Evolutionary conservation across 2,113 vertebrate genomes (phyloP).

Genomic region (Leptobrachium ailaonicum): DNA sequence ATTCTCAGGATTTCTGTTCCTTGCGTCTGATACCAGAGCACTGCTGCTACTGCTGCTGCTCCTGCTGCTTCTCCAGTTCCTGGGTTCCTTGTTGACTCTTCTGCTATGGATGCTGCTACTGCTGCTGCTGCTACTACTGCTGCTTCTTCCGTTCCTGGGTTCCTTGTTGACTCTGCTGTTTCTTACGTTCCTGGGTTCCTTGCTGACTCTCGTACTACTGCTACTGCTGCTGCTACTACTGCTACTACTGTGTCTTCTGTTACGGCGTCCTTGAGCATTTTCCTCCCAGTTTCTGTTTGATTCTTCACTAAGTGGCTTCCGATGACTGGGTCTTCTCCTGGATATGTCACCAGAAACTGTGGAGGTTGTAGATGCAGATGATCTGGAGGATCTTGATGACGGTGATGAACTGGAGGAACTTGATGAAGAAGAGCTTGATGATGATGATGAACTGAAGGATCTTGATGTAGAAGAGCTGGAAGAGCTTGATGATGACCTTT

Average conservation of each 20-base stretch:
- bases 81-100: accelerated
- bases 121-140: not conserved
- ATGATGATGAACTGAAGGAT: not conserved
- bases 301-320: not conserved
- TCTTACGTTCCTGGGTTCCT: not conserved
- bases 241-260: accelerated
- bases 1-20: too few species aligned
- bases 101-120: accelerated
- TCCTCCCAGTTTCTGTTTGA: not conserved
- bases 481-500: not conserved
- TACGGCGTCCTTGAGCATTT: accelerated
- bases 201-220: constrained; percentile 14
- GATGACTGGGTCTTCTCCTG: not conserved
- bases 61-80: not conserved
- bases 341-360: not conserved
- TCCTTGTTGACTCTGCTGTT: accelerated
- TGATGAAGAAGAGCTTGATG: constrained; percentile 35
- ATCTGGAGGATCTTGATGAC: not conserved
- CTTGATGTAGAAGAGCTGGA: constrained; percentile 14
- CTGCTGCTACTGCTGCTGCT: too few species aligned
- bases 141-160: not conserved
- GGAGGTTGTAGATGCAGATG: not conserved
- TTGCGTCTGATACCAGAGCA: too few species aligned
- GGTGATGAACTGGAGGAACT: constrained; percentile 2
- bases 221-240: accelerated